phyloP scores from a whole-genome alignment of 2,888 invertebrate species.

The Desoria tigrina region DNA sequence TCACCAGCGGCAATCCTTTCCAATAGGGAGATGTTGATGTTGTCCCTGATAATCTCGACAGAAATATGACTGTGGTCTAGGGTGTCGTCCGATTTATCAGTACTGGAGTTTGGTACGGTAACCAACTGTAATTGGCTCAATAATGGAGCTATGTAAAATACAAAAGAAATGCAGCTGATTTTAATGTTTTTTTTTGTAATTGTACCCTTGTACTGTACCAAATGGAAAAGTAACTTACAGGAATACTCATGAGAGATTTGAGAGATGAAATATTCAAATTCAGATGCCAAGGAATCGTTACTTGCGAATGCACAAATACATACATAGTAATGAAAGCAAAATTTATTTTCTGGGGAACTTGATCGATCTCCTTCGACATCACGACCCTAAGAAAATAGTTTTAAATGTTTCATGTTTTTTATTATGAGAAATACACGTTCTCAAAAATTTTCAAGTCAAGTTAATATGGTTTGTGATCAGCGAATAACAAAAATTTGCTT shows the following conservation, averaged over 20 bases:
- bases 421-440: too few relatives aligned
- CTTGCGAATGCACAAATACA: conserved; percentile 71
- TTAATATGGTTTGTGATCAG: too few relatives aligned
- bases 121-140: conserved; percentile 48
- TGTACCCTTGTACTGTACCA: conserved; percentile 3
- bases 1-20: conserved; percentile 50
- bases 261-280: conserved; percentile 63
- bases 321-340: conserved; percentile 71
- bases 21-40: conserved; percentile 47
- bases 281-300: conserved; percentile 64
- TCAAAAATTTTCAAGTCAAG: too few relatives aligned
- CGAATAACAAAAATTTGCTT: too few relatives aligned
- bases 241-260: conserved; percentile 31
- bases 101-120: conserved; percentile 31
- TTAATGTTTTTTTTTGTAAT: too few relatives aligned
- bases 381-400: conserved; percentile 21
- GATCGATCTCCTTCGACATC: conserved; percentile 19
- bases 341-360: conserved; percentile 44
- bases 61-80: conserved; percentile 47
- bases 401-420: neutral
- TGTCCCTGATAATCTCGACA: conserved; percentile 52
- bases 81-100: conserved; percentile 32
- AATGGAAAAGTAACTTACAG: conserved; percentile 25
- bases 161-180: too few relatives aligned
- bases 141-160: conserved; percentile 34